Evolutionary conservation across 2,888 invertebrate species (phyloP).

Genomic region (Drosophila setosimentum): DNA sequence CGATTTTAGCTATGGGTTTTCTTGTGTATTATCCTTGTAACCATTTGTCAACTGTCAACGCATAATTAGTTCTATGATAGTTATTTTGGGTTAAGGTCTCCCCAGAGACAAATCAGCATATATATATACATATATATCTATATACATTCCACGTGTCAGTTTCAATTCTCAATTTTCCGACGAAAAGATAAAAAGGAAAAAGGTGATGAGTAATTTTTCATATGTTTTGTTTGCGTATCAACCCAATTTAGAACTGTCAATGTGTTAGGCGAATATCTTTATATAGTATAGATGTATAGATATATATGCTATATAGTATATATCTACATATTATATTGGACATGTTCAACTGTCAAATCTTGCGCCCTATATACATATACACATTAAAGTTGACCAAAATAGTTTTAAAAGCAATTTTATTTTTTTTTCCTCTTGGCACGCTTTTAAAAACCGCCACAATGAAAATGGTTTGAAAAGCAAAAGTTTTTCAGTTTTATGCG

Average conservation of each 20-base stretch:
- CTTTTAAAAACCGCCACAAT: slow-evolving; percentile 21
- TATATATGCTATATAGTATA: not conserved
- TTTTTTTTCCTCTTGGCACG: slow-evolving; percentile 46
- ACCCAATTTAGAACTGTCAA: slow-evolving; percentile 71
- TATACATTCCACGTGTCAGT: slow-evolving; percentile 18
- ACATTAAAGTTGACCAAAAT: slow-evolving; percentile 27
- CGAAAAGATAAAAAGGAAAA: not conserved
- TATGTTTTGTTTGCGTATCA: slow-evolving; percentile 50
- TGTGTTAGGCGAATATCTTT: slow-evolving; percentile 42
- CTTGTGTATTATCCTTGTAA: slow-evolving; percentile 51
- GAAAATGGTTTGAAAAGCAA: slow-evolving; percentile 29
- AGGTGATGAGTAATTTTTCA: slow-evolving; percentile 48
- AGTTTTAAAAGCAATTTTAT: slow-evolving; percentile 28
- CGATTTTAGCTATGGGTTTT: not conserved
- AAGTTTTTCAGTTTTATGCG: slow-evolving; percentile 40
- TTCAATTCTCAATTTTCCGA: slow-evolving; percentile 44
- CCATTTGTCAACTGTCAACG: slow-evolving; percentile 34
- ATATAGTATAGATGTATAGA: not conserved
- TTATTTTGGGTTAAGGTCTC: slow-evolving; percentile 53
- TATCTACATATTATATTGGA: slow-evolving; percentile 5
- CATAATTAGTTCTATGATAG: slow-evolving; percentile 29
- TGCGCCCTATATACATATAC: slow-evolving; percentile 7
- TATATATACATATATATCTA: not conserved
- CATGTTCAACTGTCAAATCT: slow-evolving; percentile 43
- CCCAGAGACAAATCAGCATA: slow-evolving; percentile 1